phyloP scores from a whole-genome alignment of 2,797 vertebrate species.

The Peromyscus eremicus region DNA sequence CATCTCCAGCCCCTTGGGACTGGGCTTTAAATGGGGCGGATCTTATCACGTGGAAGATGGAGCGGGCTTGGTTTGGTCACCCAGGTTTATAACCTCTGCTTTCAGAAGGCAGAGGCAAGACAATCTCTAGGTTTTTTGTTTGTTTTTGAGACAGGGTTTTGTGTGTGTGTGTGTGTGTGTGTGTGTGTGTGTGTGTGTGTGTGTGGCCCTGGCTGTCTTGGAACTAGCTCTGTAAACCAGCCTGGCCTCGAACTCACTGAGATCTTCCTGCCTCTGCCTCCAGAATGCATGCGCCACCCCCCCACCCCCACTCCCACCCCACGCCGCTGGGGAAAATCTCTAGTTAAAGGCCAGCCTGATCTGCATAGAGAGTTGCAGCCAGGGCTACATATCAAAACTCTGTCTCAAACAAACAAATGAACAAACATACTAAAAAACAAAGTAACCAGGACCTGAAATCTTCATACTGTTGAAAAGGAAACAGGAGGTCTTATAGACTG shows the following conservation, averaged over 20 bases:
- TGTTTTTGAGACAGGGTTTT: background rate
- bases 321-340: background rate
- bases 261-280: background rate
- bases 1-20: no score
- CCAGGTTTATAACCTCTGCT: background rate
- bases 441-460: background rate
- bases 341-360: background rate
- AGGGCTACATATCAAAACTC: background rate
- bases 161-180: no score
- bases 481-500: background rate
- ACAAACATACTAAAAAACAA: background rate
- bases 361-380: background rate
- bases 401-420: background rate
- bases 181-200: no score
- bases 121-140: background rate
- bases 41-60: background rate
- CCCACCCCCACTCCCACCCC: background rate
- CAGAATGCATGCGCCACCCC: background rate
- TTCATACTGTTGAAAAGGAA: background rate
- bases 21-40: background rate
- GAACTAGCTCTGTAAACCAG: background rate
- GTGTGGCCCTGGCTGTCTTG: background rate
- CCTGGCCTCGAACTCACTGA: background rate
- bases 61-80: background rate
- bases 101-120: background rate